phyloP scores from a whole-genome alignment of 2,888 invertebrate species.

The Eurytoma californica region DNA sequence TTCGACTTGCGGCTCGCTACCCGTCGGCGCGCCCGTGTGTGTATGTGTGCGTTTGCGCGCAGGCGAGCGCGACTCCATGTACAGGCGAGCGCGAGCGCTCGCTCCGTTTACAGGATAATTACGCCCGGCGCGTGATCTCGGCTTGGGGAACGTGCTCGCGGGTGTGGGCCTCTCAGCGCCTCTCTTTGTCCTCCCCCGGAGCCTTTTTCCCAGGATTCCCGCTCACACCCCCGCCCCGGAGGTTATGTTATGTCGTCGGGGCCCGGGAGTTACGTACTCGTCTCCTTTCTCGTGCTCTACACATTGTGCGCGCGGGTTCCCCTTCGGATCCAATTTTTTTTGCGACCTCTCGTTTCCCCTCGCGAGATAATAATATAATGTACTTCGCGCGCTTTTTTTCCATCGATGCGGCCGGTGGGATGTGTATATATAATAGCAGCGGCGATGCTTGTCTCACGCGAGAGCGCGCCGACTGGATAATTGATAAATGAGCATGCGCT shows the following conservation, averaged over 20 bases:
- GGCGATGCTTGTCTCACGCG: too few relatives aligned
- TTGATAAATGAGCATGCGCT: too few relatives aligned
- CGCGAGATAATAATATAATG: not conserved
- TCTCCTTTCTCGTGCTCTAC: too few relatives aligned
- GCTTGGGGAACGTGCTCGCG: slow-evolving; percentile 41
- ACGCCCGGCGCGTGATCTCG: slow-evolving; percentile 46
- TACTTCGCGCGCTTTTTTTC: not conserved
- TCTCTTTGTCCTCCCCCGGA: slow-evolving; percentile 29
- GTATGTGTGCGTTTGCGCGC: not conserved
- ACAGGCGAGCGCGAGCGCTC: not conserved
- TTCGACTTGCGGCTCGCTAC: slow-evolving; percentile 31
- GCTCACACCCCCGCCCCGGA: slow-evolving; percentile 3
- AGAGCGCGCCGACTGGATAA: too few relatives aligned
- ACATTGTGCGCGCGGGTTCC: not conserved
- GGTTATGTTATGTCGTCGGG: not conserved
- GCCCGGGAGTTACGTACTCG: not conserved
- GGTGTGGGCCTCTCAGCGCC: slow-evolving; percentile 67
- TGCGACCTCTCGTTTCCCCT: not conserved
- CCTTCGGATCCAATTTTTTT: not conserved
- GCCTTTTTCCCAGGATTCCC: slow-evolving; percentile 35
- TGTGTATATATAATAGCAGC: not conserved
- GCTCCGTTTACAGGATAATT: slow-evolving; percentile 50
- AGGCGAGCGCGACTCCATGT: not conserved
- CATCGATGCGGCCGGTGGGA: slow-evolving; percentile 2
- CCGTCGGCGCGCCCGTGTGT: not conserved